Conservation (phyloP, 2,888 invertebrate species). For the Trichopria drosophilae region DNA sequence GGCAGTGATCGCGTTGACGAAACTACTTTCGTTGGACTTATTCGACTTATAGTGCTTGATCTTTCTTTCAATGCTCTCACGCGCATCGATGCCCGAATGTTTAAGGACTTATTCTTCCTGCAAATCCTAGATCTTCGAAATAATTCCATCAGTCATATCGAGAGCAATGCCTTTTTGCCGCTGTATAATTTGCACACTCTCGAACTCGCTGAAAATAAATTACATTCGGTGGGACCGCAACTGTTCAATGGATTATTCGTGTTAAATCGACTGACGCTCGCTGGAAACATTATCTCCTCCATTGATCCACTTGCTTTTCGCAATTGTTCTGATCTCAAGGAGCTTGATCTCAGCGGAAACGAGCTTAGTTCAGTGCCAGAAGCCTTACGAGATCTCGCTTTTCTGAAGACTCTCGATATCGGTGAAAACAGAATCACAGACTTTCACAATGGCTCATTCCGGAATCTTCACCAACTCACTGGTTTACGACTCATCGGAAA, state of each 20-base stretch:
- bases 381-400: constrained; percentile 77
- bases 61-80: constrained; percentile 84
- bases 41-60: constrained; percentile 82
- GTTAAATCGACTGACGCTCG: constrained; percentile 79
- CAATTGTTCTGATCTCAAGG: constrained; percentile 86
- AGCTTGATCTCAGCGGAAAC: constrained; percentile 86
- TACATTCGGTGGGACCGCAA: constrained; percentile 79
- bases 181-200: constrained; percentile 87
- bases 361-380: constrained; percentile 80
- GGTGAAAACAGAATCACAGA: constrained; percentile 88
- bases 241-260: constrained; percentile 84
- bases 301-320: constrained; percentile 81
- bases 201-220: constrained; percentile 83
- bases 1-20: constrained; percentile 83
- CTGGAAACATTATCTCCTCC: constrained; percentile 80
- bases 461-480: constrained; percentile 82
- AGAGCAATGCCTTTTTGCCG: constrained; percentile 84
- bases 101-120: constrained; percentile 83
- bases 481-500: constrained; percentile 88
- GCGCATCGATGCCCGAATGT: constrained; percentile 79
- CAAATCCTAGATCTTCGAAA: constrained; percentile 84
- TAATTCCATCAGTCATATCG: constrained; percentile 85
- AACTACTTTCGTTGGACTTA: constrained; percentile 81
- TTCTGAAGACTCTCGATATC: constrained; percentile 85
- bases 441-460: constrained; percentile 82